phyloP scores from a whole-genome alignment of 2,888 invertebrate species.

The Drosophila paramelanica region DNA sequence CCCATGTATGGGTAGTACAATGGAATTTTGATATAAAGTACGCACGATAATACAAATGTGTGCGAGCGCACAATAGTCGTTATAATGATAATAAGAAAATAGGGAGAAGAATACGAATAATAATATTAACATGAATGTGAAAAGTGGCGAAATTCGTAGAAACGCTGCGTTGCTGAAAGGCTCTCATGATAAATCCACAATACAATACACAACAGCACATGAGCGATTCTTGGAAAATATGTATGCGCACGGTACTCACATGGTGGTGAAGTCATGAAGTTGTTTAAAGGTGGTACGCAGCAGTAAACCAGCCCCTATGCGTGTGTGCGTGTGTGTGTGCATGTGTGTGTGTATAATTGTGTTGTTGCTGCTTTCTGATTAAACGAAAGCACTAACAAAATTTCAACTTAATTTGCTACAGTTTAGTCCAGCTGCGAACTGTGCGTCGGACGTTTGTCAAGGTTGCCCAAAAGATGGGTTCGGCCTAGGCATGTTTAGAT shows the following conservation, averaged over 20 bases:
- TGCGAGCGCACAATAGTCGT: constrained; percentile 3
- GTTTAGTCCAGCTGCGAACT: constrained; percentile 38
- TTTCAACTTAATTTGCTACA: constrained; percentile 65
- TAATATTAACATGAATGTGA: constrained; percentile 68
- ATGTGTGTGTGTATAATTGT: neutral
- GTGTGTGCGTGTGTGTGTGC: constrained; percentile 5
- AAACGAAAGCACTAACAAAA: constrained; percentile 74
- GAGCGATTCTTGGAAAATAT: constrained; percentile 66
- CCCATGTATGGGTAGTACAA: neutral
- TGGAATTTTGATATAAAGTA: constrained; percentile 1
- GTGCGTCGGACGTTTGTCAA: constrained; percentile 28
- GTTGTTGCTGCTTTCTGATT: constrained; percentile 68
- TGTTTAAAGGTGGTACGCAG: constrained; percentile 50
- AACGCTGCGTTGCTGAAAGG: constrained; percentile 49
- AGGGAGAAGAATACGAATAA: constrained; percentile 17
- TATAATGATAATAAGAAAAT: constrained; percentile 38
- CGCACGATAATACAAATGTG: neutral
- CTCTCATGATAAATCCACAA: constrained; percentile 66
- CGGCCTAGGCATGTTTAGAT: constrained; percentile 33
- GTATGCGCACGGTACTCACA: constrained; percentile 67
- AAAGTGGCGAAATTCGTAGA: constrained; percentile 65
- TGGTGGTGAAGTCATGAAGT: constrained; percentile 75
- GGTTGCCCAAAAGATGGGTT: constrained; percentile 42
- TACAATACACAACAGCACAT: constrained; percentile 22
- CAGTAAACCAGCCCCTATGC: constrained; percentile 17